Percentiles rank a stretch among this genome's conserved stretches.
Evolutionary conservation across 2,113 vertebrate genomes (phyloP).

Genomic region (Periophthalmus modestus): DNA sequence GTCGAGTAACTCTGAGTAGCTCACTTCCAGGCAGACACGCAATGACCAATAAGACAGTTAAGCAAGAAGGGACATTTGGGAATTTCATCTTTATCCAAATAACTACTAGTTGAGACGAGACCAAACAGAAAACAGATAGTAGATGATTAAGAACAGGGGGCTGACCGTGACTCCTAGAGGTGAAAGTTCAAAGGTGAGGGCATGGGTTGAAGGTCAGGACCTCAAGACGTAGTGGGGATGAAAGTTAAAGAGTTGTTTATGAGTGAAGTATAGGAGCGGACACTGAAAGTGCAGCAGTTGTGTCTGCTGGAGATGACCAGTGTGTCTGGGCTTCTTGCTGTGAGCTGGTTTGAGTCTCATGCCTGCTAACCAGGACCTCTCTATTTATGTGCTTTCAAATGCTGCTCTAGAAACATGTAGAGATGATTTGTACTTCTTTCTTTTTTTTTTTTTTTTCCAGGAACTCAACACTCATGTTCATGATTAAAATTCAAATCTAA

Average conservation of each 20-base stretch:
- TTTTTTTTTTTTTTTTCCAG: too few relatives aligned
- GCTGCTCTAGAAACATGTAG: neutral
- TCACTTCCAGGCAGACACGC: constrained; percentile 45
- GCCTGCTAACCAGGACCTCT: constrained; percentile 23
- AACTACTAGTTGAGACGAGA: neutral
- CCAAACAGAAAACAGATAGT: constrained; percentile 12
- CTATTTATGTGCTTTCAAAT: constrained; percentile 7
- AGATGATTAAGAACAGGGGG: constrained; percentile 39
- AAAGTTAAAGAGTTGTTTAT: constrained; percentile 86
- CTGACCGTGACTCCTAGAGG: constrained; percentile 49
- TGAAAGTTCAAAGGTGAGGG: constrained; percentile 54
- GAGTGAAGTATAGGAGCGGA: constrained; percentile 80
- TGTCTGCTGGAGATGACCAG: constrained; percentile 21
- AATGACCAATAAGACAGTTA: constrained; percentile 28
- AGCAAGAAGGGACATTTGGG: neutral
- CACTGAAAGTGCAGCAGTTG: constrained; percentile 65
- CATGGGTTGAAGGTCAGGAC: constrained; percentile 80
- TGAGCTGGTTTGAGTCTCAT: constrained; percentile 42
- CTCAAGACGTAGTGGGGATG: constrained; percentile 85
- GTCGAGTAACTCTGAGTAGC: constrained; percentile 7
- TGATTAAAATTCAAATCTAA: too few relatives aligned
- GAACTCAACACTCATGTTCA: too few relatives aligned
- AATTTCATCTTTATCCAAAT: neutral
- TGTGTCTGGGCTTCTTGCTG: constrained; percentile 47
- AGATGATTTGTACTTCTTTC: neutral